A percentile compares a stretch with the other conserved stretches of the same genome.
phyloP scores from a whole-genome alignment of 53 echinoderm and acorn worm genomes.

The Temnopleurus reevesii region DNA sequence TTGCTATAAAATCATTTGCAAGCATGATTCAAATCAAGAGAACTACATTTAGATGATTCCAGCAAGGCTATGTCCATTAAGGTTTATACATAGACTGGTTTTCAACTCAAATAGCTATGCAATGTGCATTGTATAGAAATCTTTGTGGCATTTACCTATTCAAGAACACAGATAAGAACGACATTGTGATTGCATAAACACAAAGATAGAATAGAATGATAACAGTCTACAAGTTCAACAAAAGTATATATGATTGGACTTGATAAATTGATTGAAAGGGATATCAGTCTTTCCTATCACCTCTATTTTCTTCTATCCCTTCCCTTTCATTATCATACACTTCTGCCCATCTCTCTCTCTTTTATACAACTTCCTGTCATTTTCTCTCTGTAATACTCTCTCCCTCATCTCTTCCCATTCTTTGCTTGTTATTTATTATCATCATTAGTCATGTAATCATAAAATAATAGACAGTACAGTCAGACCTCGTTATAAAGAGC shows the following conservation, averaged over 20 bases:
- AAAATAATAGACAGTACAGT: no score
- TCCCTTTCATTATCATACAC: not conserved
- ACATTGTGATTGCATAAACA: no score
- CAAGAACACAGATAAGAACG: no score
- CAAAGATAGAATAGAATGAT: not conserved
- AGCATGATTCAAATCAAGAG: not conserved
- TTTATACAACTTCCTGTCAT: no score
- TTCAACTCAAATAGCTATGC: slow-evolving; percentile 32
- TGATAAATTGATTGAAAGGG: not conserved
- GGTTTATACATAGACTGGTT: not conserved
- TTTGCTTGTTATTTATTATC: no score
- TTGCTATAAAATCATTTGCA: not conserved
- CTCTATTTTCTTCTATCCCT: not conserved
- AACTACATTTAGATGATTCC: not conserved
- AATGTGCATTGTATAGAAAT: not conserved
- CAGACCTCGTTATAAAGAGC: no score
- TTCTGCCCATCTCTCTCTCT: no score
- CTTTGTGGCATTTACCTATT: not conserved
- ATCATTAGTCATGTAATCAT: no score
- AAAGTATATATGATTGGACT: not conserved
- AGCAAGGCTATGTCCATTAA: not conserved
- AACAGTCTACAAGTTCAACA: not conserved
- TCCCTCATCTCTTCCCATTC: no score
- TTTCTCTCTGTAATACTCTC: no score
- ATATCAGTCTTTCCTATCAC: not conserved